Evolutionary conservation across 2,797 vertebrate genomes (phyloP), one percentile per base, ranked within the genome.

Genomic region (Triplophysa bombifrons): DNA sequence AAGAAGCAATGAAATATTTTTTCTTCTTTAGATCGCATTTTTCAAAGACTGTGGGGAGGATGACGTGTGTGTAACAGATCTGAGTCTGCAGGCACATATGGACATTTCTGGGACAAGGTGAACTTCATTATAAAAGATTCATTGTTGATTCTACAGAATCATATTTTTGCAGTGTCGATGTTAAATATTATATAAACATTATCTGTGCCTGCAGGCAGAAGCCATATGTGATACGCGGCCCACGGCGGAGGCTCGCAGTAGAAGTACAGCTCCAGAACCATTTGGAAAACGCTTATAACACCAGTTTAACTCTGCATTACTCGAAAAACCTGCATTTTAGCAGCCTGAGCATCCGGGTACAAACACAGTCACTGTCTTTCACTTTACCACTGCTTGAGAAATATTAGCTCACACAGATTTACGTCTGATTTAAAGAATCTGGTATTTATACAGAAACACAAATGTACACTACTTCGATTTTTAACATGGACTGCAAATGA

Each of bases 11-110:
- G 13, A n/a, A 30, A 30, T 30, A 30, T 3, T 53, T 53, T 74
- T 10, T 13, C 16, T 48, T 51, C 58, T 74, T 55, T 83, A 99
- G 98, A 95, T 99, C 84, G 93, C 95, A 0, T 99, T 99, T 91
- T 98, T 96, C 46, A 99, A 98, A 91, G 98, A 98, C 71, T 99
- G 98, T 0, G 98, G 98, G 0, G 95, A 96, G 4, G 97, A 99
- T 16, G 91, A 98, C 0, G 94, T 96, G 80, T 99, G 98, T 5
- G 86, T 96, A 44, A 92, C 97, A 0, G 93, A 99, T 81, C 87
- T 99, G 88, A 94, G 93, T 78, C 92, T 99, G 53, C 84, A 88
- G 71, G 96, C 95, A 16, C 88, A 86, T n/a, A 95, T 94, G 92
- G 94, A 97, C 90, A 90, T 97, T 69, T 84, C 80, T 11, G 96